phyloP scores from a whole-genome alignment of 2,797 vertebrate species.

The Bryconaethiops microstoma region DNA sequence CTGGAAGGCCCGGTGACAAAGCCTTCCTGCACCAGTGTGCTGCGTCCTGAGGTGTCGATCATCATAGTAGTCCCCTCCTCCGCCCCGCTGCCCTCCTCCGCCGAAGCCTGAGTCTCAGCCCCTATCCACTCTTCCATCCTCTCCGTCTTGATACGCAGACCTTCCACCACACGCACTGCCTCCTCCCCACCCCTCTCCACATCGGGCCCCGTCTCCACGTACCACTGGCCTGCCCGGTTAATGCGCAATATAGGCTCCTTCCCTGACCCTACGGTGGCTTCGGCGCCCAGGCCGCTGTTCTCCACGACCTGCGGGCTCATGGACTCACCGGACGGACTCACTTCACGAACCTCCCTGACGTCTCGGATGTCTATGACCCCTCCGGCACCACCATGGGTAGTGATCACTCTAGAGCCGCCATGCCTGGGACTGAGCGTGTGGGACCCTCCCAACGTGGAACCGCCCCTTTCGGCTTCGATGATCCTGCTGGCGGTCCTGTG shows the following conservation, averaged over 20 bases:
- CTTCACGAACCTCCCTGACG: conserved; percentile 82
- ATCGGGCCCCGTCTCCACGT: conserved; percentile 85
- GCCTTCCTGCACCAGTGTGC: conserved; percentile 81
- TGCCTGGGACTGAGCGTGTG: conserved; percentile 80
- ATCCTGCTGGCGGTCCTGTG: conserved; percentile 78
- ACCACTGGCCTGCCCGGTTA: conserved; percentile 96
- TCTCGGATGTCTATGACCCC: conserved; percentile 53
- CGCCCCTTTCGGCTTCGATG: conserved; percentile 76
- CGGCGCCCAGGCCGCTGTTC: conserved; percentile 79
- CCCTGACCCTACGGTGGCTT: conserved; percentile 76
- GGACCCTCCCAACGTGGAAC: conserved; percentile 64
- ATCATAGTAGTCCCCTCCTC: conserved; percentile 91
- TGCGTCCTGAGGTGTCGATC: conserved; percentile 91
- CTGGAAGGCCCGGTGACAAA: conserved; percentile 77
- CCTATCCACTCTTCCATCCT: conserved; percentile 93
- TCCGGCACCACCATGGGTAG: conserved; percentile 74
- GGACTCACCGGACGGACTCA: conserved; percentile 87
- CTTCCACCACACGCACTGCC: conserved; percentile 82
- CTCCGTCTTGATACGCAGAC: conserved; percentile 91
- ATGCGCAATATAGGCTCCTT: conserved; percentile 93
- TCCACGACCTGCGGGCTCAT: conserved; percentile 90
- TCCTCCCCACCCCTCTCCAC: conserved; percentile 77
- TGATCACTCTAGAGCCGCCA: conserved; percentile 74
- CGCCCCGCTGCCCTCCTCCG: conserved; percentile 86
- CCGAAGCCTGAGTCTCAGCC: conserved; percentile 84